A percentile compares a stretch with the other conserved stretches of the same genome.
These are phyloP conservation scores for Sorex araneus DNA, from an alignment of 2,113 vertebrate genomes.

Conservation along the genomic window DNA sequence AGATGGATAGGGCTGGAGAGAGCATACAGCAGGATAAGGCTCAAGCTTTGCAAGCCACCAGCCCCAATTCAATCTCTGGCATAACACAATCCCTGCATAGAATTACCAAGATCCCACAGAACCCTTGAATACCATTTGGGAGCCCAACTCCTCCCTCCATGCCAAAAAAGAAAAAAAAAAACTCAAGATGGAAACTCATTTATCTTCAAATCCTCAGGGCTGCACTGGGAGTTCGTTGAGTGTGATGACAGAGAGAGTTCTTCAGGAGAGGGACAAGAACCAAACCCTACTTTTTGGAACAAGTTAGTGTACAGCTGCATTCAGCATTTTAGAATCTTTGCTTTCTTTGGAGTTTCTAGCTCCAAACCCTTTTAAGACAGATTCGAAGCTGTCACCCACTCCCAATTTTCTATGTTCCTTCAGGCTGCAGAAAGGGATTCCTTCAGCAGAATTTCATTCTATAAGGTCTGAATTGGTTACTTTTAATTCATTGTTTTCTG, in stretches of 20 bases:
- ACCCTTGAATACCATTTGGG: no score
- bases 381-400: not conserved
- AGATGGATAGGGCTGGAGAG: no score
- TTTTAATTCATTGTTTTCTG: constrained; percentile 29
- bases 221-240: not conserved
- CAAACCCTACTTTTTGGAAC: not conserved
- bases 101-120: no score
- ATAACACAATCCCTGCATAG: no score
- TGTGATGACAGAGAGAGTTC: not conserved
- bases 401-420: not conserved
- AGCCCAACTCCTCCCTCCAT: no score
- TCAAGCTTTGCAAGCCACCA: no score
- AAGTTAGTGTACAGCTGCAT: not conserved
- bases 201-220: not conserved
- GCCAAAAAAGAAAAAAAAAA: no score
- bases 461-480: not conserved
- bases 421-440: constrained; percentile 6
- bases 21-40: no score
- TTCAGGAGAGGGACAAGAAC: not conserved
- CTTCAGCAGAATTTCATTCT: constrained; percentile 26
- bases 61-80: no score
- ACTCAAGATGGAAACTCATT: not conserved
- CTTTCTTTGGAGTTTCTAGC: not conserved
- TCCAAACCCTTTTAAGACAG: not conserved
- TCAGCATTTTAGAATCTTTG: not conserved